phyloP scores from a whole-genome alignment of 2,113 vertebrate genomes.

The Oryzias woworae region DNA sequence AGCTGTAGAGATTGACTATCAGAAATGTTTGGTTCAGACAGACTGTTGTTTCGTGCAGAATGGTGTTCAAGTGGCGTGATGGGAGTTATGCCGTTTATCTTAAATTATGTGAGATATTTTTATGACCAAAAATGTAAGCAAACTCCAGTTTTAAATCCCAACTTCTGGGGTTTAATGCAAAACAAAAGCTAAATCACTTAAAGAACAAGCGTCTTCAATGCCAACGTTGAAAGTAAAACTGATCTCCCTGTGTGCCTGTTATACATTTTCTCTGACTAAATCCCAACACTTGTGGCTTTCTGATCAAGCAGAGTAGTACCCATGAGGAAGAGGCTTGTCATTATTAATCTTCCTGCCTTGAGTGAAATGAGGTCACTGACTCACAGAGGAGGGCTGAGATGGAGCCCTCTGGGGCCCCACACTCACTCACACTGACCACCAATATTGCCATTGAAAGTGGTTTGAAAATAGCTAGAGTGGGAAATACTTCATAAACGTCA shows the following conservation, averaged over 20 bases:
- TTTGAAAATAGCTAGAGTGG: constrained; percentile 64
- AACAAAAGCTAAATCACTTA: too few species aligned
- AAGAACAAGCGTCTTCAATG: too few species aligned
- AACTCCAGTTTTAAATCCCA: too few species aligned
- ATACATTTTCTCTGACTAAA: constrained; percentile 3
- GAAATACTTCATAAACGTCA: constrained; percentile 44
- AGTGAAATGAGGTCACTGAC: constrained; percentile 73
- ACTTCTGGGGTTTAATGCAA: too few species aligned
- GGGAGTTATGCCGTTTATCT: too few species aligned
- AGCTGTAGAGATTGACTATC: too few species aligned
- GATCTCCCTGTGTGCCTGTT: neutral
- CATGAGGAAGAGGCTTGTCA: constrained; percentile 49
- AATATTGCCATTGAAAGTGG: constrained; percentile 36
- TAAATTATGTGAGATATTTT: too few species aligned
- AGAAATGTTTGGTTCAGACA: too few species aligned
- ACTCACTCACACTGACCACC: constrained; percentile 65
- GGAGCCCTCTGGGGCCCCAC: constrained; percentile 54
- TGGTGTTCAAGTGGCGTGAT: too few species aligned
- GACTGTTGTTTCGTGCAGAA: too few species aligned
- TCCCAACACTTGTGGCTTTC: constrained; percentile 45
- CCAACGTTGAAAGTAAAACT: too few species aligned
- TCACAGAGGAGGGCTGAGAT: constrained; percentile 61
- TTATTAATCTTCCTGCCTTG: constrained; percentile 66
- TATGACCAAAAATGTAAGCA: too few species aligned
- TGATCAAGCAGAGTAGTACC: constrained; percentile 34